Conservation (phyloP, 2,888 invertebrate species). For the Latrodectus hesperus region DNA sequence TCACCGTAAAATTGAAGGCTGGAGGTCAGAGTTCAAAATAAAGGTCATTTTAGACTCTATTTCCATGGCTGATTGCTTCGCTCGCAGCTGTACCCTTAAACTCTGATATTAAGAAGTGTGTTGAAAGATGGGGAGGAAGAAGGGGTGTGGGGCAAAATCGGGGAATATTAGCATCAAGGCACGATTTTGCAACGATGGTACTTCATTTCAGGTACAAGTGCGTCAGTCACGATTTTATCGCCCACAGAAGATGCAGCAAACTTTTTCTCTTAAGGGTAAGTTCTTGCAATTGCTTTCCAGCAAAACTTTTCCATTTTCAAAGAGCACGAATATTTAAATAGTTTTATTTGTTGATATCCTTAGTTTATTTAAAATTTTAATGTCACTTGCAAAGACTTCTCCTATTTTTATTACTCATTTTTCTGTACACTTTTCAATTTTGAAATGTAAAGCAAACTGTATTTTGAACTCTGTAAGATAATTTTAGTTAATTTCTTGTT, state of each 20-base stretch:
- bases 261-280: conserved; percentile 17
- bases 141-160: background rate
- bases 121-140: background rate
- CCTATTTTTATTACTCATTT: too few relatives aligned
- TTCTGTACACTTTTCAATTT: too few relatives aligned
- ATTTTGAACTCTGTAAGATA: too few relatives aligned
- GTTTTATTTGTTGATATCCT: too few relatives aligned
- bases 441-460: too few relatives aligned
- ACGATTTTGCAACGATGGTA: conserved; percentile 13
- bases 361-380: too few relatives aligned
- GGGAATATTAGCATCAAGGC: background rate
- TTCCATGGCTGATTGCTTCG: background rate
- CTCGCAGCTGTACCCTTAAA: background rate
- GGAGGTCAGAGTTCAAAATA: conserved; percentile 10
- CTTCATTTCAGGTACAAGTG: conserved; percentile 5
- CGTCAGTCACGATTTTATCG: conserved; percentile 35
- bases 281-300: background rate
- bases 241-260: conserved; percentile 21
- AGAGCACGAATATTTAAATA: too few relatives aligned
- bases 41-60: conserved; percentile 18
- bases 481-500: too few relatives aligned
- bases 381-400: too few relatives aligned
- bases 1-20: background rate
- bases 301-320: too few relatives aligned
- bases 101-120: background rate